phyloP scores from a whole-genome alignment of 2,113 vertebrate genomes.

The Choloepus hoffmanni region DNA sequence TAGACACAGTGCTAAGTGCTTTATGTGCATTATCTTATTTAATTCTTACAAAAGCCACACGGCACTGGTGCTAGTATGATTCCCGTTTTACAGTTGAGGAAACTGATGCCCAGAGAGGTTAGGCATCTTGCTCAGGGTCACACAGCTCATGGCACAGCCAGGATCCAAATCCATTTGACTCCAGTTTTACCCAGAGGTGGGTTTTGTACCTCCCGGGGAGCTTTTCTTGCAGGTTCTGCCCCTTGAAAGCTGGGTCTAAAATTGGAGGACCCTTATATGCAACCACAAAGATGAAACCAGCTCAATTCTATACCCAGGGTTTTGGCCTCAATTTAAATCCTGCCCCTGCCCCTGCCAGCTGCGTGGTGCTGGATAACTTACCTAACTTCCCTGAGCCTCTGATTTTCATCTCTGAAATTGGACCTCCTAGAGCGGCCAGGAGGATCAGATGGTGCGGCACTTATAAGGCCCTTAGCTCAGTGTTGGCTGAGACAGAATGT shows the following conservation, averaged over 20 bases:
- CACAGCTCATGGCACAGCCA: fast-evolving
- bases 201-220: not conserved
- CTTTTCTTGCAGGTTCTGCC: not conserved
- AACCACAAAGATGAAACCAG: not conserved
- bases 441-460: not conserved
- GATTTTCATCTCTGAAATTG: not conserved
- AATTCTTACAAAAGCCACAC: not conserved
- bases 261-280: not conserved
- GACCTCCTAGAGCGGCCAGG: no score
- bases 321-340: not conserved
- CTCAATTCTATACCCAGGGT: not conserved
- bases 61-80: fast-evolving
- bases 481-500: not conserved
- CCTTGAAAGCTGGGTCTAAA: no score
- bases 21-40: not conserved
- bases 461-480: not conserved
- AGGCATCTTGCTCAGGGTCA: not conserved
- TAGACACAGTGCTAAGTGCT: not conserved
- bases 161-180: not conserved
- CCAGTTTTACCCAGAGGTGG: not conserved
- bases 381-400: not conserved
- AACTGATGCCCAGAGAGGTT: not conserved
- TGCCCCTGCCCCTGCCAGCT: not conserved
- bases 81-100: not conserved
- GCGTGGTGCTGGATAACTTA: no score